Evolutionary conservation across 2,797 vertebrate genomes (phyloP), one percentile per base, ranked within the genome.

Genomic region (Tolypeutes matacus): DNA sequence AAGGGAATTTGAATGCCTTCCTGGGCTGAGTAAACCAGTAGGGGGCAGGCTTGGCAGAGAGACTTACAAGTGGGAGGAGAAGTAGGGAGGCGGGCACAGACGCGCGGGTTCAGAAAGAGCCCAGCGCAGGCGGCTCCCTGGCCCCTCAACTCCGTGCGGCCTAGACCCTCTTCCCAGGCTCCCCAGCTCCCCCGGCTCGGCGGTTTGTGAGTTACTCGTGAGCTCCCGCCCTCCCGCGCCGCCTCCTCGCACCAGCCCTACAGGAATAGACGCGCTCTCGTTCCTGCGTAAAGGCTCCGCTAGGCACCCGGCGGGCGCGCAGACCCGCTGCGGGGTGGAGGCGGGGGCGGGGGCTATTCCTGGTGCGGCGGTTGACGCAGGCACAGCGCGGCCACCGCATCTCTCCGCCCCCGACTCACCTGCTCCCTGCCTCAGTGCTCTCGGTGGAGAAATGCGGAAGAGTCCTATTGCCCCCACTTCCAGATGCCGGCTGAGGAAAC

Each of bases 301-400:
- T 94, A 91, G 90, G 91, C 91, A 53, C 94, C 86, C 73, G 78
- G 53, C 80, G 80, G 76, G 94, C 91, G 88, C 88, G 78, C 93
- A 95, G 96, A 91, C 97, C 93, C 94, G 94, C 93, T 46, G 91
- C 34, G 93, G 96, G 94, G 94, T 91, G 95, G 97, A 60, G 86
- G 93, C 94, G 96, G 95, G 94, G 96, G 96, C 94, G 95, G 94
- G 96, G 97, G 96, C 96, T 97, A 97, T 97, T 97, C 95, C 95
- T 96, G 96, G 97, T 89, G 93, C 94, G 87, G 95, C 89, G 86
- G 93, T 96, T 97, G 97, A 97, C 96, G 96, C 96, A 97, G 95
- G 86, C 93, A 65, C 86, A 18, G 94, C 91, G 65, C 88, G 96
- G 96, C 93, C 95, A 81, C 85, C 51, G 64, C 92, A 53, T n/a